Evolutionary conservation across 2,888 invertebrate genomes (phyloP), one percentile per base, ranked within the genome.

Genomic region (Linnaemya vulpina): DNA sequence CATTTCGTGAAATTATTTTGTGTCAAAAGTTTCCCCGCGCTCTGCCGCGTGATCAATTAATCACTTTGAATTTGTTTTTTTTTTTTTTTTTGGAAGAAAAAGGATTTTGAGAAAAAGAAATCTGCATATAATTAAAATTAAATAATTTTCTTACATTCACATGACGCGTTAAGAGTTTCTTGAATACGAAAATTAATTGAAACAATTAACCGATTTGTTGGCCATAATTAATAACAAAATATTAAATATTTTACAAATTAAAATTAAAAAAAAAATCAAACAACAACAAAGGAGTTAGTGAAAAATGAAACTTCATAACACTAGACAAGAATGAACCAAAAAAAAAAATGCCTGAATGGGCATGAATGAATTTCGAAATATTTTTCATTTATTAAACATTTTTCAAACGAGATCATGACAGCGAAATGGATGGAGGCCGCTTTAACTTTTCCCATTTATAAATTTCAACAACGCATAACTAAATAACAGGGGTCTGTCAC

Each of bases 391-490:
- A 78, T 82, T 81, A 60, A 63, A 38, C n/a, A 22, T 60, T 75
- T 58, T 78, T 43, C 51, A 60, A 79, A 82, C 22, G 63, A 71
- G 82, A 78, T 82, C 82, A 85, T 82, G 82, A 85, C 71, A 82
- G 77, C 51, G 74, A 30, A 55, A 74, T 49, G 38, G 38, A 74
- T 49, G 30, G 30, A 30, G 30, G 30, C 30, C 30, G 58, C 30
- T 55, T 46, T 65, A 63, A 55, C 53, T 46, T 49, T n/a, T 49
- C 10, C 13, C 60, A 68, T 68, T 43, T 62, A n/a, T 25, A 49
- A 40, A 2, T 40, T 62, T 30, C 63, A 55, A 55, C 58, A 58
- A 22, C 58, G 49, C 17, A 5, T n/a, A 38, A 15, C 11, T 38
- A 51, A 35, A 62, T 25, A 75, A 62, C 43, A 49, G 22, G 22